These are phyloP conservation scores for Acrocephalus arundinaceus DNA, from an alignment of 2,113 vertebrate genomes.

Conservation along the genomic window DNA sequence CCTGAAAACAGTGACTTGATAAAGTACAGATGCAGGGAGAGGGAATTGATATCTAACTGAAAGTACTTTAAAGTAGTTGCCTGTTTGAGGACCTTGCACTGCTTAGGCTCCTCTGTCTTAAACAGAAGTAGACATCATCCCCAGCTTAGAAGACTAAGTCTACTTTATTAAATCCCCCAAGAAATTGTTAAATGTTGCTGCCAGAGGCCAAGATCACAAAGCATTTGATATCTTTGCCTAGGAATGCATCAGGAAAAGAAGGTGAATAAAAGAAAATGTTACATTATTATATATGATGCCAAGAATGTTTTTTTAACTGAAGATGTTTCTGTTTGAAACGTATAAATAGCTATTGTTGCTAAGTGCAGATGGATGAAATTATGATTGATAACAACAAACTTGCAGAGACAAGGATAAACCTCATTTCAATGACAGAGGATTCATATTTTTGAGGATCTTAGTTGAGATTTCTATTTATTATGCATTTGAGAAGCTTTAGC, in stretches of 20 bases:
- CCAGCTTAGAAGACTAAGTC: neutral
- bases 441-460: conserved; percentile 22
- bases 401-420: neutral
- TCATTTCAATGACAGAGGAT: neutral
- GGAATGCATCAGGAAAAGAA: neutral
- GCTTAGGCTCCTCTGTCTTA: neutral
- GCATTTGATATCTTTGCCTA: neutral
- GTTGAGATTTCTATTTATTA: conserved; percentile 2
- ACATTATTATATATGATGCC: neutral
- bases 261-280: neutral
- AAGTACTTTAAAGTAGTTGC: neutral
- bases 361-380: neutral
- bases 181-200: neutral
- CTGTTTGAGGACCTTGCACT: neutral
- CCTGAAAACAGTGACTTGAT: neutral
- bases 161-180: neutral
- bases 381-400: neutral
- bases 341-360: conserved; percentile 5
- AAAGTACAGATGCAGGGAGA: neutral
- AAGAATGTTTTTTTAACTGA: neutral
- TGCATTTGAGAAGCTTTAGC: neutral
- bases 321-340: neutral
- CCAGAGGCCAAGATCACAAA: neutral
- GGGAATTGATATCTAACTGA: neutral
- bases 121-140: neutral